Conservation (phyloP, 1,140 invertebrate genomes). For the Paraescarpia echinospica region DNA sequence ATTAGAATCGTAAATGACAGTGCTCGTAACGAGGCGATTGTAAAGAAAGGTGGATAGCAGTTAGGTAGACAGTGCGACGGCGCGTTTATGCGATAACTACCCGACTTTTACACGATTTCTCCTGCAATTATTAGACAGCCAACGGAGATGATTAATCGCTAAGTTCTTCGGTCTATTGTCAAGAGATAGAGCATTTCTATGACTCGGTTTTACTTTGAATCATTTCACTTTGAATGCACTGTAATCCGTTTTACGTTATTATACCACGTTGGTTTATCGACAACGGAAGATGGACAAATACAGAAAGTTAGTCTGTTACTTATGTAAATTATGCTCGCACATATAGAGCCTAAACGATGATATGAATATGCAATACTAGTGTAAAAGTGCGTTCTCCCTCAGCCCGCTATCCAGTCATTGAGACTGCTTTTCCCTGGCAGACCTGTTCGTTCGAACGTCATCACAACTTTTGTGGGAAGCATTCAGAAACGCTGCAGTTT, state of each 20-base stretch:
- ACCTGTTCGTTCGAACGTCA: no score
- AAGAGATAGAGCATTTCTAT: neutral
- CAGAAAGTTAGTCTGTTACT: neutral
- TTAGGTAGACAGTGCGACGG: neutral
- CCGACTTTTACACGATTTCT: neutral
- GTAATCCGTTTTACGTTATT: neutral
- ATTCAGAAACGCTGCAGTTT: no score
- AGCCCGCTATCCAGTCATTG: no score
- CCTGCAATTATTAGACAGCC: neutral
- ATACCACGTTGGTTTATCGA: neutral
- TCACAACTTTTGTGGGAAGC: no score
- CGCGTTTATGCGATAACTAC: neutral
- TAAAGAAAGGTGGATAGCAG: neutral
- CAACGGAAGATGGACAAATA: neutral
- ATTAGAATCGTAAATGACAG: neutral
- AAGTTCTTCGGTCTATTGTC: neutral
- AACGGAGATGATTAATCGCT: neutral
- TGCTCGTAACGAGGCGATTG: neutral
- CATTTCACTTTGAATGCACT: neutral
- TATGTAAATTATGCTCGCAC: neutral
- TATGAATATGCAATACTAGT: no score
- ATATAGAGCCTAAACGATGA: no score
- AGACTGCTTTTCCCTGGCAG: no score
- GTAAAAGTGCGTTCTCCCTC: no score
- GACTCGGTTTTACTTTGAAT: neutral